Evolutionary conservation across 1,140 invertebrate genomes (phyloP).

Genomic region (Nephila pilipes): DNA sequence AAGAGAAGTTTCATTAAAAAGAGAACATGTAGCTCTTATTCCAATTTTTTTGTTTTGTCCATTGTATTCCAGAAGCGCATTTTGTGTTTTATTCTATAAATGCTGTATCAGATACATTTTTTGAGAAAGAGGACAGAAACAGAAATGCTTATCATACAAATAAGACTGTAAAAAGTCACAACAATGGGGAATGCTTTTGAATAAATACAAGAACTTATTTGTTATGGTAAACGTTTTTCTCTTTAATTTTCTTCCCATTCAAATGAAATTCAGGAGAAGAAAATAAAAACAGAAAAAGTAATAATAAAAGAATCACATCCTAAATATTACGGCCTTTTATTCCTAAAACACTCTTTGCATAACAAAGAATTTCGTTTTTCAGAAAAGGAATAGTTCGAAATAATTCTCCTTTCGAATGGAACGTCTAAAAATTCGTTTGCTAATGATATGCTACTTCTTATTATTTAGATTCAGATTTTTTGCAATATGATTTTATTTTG

Average conservation of each 20-base stretch:
- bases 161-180: background rate
- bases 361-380: constrained; percentile 23
- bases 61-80: background rate
- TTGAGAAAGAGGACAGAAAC: background rate
- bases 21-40: constrained; percentile 5
- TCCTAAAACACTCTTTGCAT: constrained; percentile 26
- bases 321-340: constrained; percentile 22
- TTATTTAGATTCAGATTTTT: background rate
- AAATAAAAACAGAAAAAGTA: background rate
- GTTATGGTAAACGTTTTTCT: constrained; percentile 45
- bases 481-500: background rate
- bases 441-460: background rate
- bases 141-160: constrained; percentile 26
- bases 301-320: background rate
- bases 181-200: background rate
- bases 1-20: constrained; percentile 18
- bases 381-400: constrained; percentile 14
- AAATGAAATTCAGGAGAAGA: constrained; percentile 10
- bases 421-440: background rate
- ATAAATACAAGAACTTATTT: constrained; percentile 41
- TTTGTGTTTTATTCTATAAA: constrained; percentile 20
- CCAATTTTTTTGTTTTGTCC: background rate
- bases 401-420: background rate
- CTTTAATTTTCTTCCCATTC: constrained; percentile 24
- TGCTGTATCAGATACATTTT: constrained; percentile 19